A percentile compares a stretch with the other conserved stretches of the same genome.
Evolutionary conservation across 2,797 vertebrate species (phyloP).

Genomic region (Pipistrellus pipistrellus): DNA sequence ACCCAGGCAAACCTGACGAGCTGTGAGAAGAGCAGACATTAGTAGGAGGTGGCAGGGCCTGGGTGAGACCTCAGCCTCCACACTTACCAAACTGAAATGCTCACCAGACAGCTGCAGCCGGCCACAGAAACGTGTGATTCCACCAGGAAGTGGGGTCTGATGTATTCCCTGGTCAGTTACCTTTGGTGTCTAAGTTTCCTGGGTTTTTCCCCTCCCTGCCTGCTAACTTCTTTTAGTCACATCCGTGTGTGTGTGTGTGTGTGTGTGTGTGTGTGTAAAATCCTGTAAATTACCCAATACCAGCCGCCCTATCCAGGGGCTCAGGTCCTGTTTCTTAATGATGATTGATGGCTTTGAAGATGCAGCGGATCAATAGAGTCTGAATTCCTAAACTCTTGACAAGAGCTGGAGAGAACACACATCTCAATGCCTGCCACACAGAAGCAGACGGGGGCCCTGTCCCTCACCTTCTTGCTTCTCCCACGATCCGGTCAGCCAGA

Average conservation of each 20-base stretch:
- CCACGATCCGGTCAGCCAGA: neutral
- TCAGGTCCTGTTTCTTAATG: constrained; percentile 81
- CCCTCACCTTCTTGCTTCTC: neutral
- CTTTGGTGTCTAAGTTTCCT: constrained; percentile 1
- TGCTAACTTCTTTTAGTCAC: neutral
- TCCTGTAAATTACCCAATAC: constrained; percentile 73
- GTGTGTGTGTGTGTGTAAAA: constrained; percentile 26
- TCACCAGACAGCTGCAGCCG: neutral
- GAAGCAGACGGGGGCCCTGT: neutral
- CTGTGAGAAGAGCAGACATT: neutral
- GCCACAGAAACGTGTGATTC: constrained; percentile 10
- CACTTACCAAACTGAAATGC: neutral
- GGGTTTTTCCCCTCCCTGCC: neutral
- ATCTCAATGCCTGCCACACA: constrained; percentile 67
- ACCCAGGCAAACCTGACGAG: neutral
- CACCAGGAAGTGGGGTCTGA: neutral
- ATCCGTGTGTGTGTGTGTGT: neutral
- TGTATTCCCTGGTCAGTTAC: neutral
- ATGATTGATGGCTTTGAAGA: constrained; percentile 83
- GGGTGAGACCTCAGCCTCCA: neutral
- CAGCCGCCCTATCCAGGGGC: constrained; percentile 6
- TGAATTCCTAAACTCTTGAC: constrained; percentile 84
- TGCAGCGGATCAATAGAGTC: constrained; percentile 77
- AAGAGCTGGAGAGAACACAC: constrained; percentile 73
- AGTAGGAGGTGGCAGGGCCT: neutral